phyloP scores from a whole-genome alignment of 2,113 vertebrate species.

The Carettochelys insculpta region DNA sequence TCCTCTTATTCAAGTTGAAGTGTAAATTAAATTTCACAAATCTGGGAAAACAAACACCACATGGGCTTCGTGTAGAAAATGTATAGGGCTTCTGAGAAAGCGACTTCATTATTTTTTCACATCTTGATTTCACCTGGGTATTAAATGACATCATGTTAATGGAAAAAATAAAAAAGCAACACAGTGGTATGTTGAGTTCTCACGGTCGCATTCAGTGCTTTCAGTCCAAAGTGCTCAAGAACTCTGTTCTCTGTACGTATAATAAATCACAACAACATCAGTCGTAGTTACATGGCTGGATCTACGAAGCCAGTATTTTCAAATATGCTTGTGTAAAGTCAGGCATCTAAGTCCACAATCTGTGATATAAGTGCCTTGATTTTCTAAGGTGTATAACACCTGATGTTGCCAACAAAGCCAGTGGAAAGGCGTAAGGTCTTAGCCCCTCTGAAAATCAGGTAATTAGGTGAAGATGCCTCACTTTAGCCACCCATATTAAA shows the following conservation, averaged over 20 bases:
- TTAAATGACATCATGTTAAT: neutral
- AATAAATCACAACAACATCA: neutral
- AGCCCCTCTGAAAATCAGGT: neutral
- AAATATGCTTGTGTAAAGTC: neutral
- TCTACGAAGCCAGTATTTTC: neutral
- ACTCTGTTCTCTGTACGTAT: neutral
- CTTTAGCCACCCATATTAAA: neutral
- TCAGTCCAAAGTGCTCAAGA: neutral
- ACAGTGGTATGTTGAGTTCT: neutral
- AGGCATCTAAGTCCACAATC: neutral
- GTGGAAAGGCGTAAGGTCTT: neutral
- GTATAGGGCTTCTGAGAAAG: neutral
- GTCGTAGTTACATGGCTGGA: neutral
- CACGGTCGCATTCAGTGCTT: rapidly evolving
- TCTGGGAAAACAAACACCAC: neutral
- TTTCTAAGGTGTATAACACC: neutral
- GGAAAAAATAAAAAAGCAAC: neutral
- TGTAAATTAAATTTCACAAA: neutral
- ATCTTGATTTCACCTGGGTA: neutral
- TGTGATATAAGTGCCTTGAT: neutral
- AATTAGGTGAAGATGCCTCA: neutral
- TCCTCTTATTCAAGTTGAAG: too few relatives aligned
- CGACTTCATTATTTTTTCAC: neutral
- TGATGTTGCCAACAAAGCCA: neutral
- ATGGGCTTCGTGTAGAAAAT: neutral